These are phyloP conservation scores for Daktulosphaira vitifoliae DNA, from an alignment of 1,140 invertebrate genomes.

Conservation along the genomic window DNA sequence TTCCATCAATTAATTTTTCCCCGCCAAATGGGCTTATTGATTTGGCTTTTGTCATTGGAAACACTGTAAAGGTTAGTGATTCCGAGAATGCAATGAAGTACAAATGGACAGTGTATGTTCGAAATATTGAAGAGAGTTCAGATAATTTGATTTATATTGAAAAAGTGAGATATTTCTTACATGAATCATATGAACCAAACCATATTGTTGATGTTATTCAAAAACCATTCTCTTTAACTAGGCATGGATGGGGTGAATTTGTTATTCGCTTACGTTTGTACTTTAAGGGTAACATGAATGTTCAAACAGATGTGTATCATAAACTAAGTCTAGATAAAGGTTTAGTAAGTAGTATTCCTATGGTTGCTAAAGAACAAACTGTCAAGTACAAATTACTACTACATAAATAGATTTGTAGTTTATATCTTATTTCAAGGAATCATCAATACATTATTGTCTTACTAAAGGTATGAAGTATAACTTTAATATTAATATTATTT, in stretches of 20 bases:
- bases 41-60: constrained; percentile 15
- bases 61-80: constrained; percentile 17
- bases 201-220: constrained; percentile 17
- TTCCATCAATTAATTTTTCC: background rate
- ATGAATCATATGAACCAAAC: constrained; percentile 32
- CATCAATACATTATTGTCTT: too few species aligned
- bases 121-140: constrained; percentile 14
- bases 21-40: background rate
- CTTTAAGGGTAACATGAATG: constrained; percentile 30
- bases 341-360: constrained; percentile 4
- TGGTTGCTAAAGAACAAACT: constrained; percentile 23
- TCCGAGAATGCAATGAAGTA: constrained; percentile 20
- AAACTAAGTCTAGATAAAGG: constrained; percentile 14
- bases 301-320: constrained; percentile 19
- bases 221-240: constrained; percentile 33
- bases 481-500: too few species aligned
- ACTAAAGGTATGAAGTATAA: too few species aligned
- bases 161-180: constrained; percentile 29
- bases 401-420: constrained; percentile 9
- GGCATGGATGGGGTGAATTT: constrained; percentile 35
- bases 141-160: constrained; percentile 19
- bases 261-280: constrained; percentile 15
- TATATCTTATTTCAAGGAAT: too few species aligned
- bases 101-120: constrained; percentile 34
- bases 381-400: constrained; percentile 25